Conservation (phyloP, 2,113 vertebrate genomes). For the Dissostichus mawsoni region DNA sequence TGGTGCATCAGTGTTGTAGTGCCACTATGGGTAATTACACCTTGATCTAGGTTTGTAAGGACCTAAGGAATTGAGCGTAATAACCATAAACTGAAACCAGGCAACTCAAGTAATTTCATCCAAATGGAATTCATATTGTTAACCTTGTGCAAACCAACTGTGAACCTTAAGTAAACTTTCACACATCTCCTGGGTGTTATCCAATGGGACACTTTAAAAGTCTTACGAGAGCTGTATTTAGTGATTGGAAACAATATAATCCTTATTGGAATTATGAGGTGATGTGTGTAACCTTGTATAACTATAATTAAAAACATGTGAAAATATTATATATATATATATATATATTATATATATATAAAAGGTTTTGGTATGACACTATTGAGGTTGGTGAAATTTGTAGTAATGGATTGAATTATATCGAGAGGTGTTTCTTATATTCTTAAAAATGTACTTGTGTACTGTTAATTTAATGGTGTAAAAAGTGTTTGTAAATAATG, state of each 20-base stretch:
- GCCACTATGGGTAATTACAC: constrained; percentile 20
- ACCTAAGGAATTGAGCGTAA: constrained; percentile 17
- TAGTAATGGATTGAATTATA: too few relatives aligned
- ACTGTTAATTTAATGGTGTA: too few relatives aligned
- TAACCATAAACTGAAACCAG: constrained; percentile 16
- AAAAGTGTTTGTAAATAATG: too few relatives aligned
- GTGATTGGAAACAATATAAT: constrained; percentile 14
- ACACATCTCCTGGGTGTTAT: constrained; percentile 11
- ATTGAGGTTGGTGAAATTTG: too few relatives aligned
- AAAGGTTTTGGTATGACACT: too few relatives aligned
- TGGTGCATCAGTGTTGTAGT: background rate
- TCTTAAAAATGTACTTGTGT: too few relatives aligned
- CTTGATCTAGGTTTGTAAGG: background rate
- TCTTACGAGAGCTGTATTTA: constrained; percentile 10
- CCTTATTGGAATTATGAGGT: background rate
- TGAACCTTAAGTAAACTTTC: constrained; percentile 10
- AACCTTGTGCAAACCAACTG: constrained; percentile 25
- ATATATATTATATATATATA: background rate
- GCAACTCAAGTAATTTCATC: constrained; percentile 20
- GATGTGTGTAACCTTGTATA: background rate
- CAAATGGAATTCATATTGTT: constrained; percentile 22
- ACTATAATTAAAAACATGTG: too few relatives aligned
- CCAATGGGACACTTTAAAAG: background rate
- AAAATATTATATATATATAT: background rate
- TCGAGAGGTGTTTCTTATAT: too few relatives aligned